phyloP scores from a whole-genome alignment of 2,113 vertebrate genomes.

The Vulpes lagopus region DNA sequence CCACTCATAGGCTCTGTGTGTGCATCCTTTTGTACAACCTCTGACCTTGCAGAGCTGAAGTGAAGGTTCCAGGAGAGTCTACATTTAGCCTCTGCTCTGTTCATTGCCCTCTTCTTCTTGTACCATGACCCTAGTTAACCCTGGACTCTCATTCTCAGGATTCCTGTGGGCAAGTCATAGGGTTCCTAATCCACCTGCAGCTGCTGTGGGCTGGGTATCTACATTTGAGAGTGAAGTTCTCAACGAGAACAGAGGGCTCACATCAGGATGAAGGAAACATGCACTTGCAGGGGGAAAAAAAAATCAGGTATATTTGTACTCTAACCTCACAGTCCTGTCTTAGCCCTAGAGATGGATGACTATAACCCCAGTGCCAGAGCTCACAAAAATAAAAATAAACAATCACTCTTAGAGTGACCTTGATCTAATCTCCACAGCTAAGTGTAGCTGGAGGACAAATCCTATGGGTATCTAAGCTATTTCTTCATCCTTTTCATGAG shows the following conservation, averaged over 20 bases:
- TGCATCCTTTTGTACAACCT: neutral
- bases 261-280: neutral
- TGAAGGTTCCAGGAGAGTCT: neutral
- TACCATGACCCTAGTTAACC: constrained; percentile 27
- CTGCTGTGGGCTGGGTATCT: neutral
- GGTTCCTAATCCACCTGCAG: neutral
- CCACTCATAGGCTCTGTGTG: neutral
- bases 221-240: neutral
- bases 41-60: neutral
- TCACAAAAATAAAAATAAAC: neutral
- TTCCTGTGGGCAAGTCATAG: neutral
- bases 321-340: neutral
- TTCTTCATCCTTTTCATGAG: neutral
- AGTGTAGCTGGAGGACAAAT: neutral
- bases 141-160: neutral
- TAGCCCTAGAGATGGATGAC: neutral
- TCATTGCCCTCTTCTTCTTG: neutral
- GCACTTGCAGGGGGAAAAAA: neutral
- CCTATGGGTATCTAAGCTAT: neutral
- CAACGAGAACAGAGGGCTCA: neutral
- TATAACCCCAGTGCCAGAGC: neutral
- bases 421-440: neutral
- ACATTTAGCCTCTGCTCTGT: neutral
- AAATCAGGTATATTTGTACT: neutral
- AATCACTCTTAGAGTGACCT: neutral